These are phyloP conservation scores for Sminthurinus signatus DNA, from an alignment of 1,140 invertebrate genomes.

Conservation along the genomic window DNA sequence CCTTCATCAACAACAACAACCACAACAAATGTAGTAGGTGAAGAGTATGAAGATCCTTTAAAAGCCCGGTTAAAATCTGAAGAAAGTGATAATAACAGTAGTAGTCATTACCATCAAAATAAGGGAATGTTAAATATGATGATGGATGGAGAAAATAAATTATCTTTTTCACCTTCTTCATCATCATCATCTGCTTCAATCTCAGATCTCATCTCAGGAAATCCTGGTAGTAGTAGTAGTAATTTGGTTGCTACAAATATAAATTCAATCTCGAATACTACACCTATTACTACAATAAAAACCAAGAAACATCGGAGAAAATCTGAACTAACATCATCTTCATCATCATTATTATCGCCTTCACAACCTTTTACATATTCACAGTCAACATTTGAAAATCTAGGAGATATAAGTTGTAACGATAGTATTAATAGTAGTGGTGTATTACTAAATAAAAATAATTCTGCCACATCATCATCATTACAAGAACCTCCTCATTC, in stretches of 20 bases:
- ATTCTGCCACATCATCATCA: no score
- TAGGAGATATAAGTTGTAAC: no score
- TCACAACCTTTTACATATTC: background rate
- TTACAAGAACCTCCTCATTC: no score
- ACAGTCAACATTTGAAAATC: no score
- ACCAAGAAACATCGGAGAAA: constrained; percentile 18
- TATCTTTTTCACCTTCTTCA: no score
- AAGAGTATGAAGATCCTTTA: constrained; percentile 16
- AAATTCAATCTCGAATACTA: constrained; percentile 4
- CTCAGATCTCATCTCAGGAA: constrained; percentile 28
- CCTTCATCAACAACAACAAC: constrained; percentile 15
- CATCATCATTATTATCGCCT: background rate
- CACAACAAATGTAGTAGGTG: background rate
- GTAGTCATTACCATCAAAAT: background rate
- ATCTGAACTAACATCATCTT: constrained; percentile 12
- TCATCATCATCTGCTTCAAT: constrained; percentile 12
- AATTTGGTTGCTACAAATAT: constrained; percentile 39
- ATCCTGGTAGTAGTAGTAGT: background rate
- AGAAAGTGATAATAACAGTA: constrained; percentile 1
- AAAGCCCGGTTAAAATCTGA: constrained; percentile 17
- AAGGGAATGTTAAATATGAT: no score
- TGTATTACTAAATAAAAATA: no score
- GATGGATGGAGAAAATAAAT: no score
- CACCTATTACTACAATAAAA: background rate
- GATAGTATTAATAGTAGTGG: no score